phyloP scores from a whole-genome alignment of 1,140 invertebrate genomes.

The Diprion similis region DNA sequence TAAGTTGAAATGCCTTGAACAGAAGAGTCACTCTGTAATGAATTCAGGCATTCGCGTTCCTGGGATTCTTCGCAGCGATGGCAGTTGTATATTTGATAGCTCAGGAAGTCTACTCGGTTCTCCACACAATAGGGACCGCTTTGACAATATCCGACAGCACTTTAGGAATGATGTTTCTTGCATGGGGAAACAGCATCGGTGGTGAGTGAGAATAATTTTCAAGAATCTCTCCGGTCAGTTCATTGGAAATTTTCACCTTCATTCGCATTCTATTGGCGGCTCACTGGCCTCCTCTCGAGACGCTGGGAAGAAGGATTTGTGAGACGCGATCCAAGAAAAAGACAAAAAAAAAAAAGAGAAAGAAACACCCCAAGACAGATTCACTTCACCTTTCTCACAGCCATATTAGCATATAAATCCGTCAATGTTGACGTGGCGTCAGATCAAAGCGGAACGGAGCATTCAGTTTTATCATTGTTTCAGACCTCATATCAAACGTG shows the following conservation, averaged over 20 bases:
- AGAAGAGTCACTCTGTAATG: constrained; percentile 24
- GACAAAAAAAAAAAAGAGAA: no score
- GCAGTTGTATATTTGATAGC: constrained; percentile 73
- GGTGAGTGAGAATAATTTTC: constrained; percentile 55
- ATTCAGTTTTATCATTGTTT: constrained; percentile 22
- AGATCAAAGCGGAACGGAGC: no score
- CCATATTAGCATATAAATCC: no score
- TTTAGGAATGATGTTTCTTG: constrained; percentile 73
- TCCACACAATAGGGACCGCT: constrained; percentile 68
- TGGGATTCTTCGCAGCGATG: constrained; percentile 70
- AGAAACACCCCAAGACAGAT: no score
- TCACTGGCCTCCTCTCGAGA: neutral
- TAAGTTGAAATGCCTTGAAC: neutral
- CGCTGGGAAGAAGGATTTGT: no score
- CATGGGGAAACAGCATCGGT: constrained; percentile 77
- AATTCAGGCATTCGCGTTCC: constrained; percentile 65
- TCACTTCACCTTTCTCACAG: no score
- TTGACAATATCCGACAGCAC: constrained; percentile 70
- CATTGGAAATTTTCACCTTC: neutral
- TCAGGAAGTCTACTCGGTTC: constrained; percentile 71
- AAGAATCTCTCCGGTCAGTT: no score
- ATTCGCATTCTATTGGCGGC: constrained; percentile 1
- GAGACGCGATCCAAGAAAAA: no score
- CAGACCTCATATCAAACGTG: constrained; percentile 73
- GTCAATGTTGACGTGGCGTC: no score